A percentile compares a stretch with the other conserved stretches of the same genome.
Conservation (phyloP, 2,888 invertebrate species). For the Drosophila neutralis region DNA sequence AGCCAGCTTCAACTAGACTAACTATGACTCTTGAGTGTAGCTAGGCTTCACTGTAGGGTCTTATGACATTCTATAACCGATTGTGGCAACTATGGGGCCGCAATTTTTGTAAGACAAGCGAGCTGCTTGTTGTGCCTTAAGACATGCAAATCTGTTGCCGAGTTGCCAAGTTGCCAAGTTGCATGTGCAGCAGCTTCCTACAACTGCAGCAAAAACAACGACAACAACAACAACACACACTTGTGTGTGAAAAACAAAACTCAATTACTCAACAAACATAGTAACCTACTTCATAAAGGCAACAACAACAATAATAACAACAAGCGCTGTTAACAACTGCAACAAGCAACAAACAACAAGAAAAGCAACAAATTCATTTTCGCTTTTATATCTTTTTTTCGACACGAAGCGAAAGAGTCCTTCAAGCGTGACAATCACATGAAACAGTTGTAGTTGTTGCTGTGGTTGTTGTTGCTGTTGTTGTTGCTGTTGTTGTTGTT, state of each 20-base stretch:
- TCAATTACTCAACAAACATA: constrained; percentile 81
- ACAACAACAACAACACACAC: constrained; percentile 43
- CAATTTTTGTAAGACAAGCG: constrained; percentile 50
- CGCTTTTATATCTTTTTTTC: constrained; percentile 71
- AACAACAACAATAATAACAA: constrained; percentile 41
- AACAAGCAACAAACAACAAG: constrained; percentile 72
- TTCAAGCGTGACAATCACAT: constrained; percentile 82
- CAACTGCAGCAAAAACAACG: constrained; percentile 47
- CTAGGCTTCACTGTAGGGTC: constrained; percentile 24
- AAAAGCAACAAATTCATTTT: constrained; percentile 81
- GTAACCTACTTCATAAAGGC: constrained; percentile 78
- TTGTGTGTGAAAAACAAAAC: constrained; percentile 78
- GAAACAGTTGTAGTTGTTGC: constrained; percentile 57
- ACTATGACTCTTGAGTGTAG: constrained; percentile 19
- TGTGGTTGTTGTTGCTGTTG: constrained; percentile 27
- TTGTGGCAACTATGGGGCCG: constrained; percentile 29
- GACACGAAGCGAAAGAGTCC: constrained; percentile 69
- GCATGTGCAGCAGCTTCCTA: constrained; percentile 77
- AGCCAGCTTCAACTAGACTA: neutral
- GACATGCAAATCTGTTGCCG: constrained; percentile 63
- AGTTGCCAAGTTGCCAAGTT: constrained; percentile 41
- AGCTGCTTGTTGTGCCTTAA: constrained; percentile 48
- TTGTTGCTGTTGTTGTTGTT: constrained; percentile 16
- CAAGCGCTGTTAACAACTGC: constrained; percentile 57
- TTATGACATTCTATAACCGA: constrained; percentile 18